These are phyloP conservation scores for Dryomyza anilis DNA, from an alignment of 2,888 invertebrate species.

Conservation along the genomic window DNA sequence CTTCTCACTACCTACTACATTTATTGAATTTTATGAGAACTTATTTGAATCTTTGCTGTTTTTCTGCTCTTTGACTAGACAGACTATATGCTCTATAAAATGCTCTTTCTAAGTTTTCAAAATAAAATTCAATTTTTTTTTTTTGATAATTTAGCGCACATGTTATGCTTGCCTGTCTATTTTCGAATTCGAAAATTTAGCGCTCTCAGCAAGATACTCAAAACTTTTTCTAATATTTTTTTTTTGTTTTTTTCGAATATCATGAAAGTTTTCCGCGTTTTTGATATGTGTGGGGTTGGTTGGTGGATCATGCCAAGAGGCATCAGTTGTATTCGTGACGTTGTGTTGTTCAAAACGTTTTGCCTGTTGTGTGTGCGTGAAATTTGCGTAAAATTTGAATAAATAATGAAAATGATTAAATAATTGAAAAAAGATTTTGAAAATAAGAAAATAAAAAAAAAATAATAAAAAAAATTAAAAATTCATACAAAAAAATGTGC, in stretches of 20 bases:
- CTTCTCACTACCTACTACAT: too few species aligned
- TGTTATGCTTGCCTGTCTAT: background rate
- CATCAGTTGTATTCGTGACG: constrained; percentile 40
- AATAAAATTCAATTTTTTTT: too few species aligned
- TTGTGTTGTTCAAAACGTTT: constrained; percentile 40
- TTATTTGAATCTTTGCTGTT: too few species aligned
- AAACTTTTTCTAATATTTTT: background rate
- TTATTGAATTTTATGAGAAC: too few species aligned
- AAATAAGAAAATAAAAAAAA: background rate
- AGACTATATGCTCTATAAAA: too few species aligned
- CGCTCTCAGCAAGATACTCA: background rate
- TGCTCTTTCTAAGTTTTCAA: too few species aligned
- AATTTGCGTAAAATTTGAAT: background rate
- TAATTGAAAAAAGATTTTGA: background rate
- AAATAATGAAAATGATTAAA: background rate
- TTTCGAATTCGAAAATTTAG: background rate
- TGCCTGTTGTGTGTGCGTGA: constrained; percentile 15
- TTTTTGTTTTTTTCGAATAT: background rate
- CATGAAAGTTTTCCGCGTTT: background rate
- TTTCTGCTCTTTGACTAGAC: too few species aligned
- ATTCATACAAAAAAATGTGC: too few species aligned
- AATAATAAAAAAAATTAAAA: background rate
- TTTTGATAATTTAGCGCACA: background rate
- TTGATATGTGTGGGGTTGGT: background rate
- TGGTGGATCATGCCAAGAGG: background rate